Evolutionary conservation across 2,888 invertebrate species (phyloP).

Genomic region (Dione juno): DNA sequence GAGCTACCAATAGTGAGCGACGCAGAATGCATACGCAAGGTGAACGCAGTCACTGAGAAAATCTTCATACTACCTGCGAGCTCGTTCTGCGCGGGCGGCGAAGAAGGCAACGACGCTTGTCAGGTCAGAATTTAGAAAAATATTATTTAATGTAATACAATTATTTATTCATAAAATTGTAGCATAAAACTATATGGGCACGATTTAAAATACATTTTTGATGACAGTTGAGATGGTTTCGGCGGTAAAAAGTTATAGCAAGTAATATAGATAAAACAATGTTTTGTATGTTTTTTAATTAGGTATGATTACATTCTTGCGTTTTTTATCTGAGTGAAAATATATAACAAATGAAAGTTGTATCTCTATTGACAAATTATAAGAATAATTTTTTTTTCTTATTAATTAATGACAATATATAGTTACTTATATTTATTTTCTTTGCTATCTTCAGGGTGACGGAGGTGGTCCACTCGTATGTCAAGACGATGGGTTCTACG

Average conservation of each 20-base stretch:
- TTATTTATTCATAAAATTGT: too few relatives aligned
- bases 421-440: neutral
- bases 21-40: conserved; percentile 95
- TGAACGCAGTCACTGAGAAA: conserved; percentile 97
- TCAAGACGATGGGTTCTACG: conserved; percentile 95
- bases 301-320: too few relatives aligned
- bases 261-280: neutral
- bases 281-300: neutral
- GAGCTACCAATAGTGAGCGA: conserved; percentile 96
- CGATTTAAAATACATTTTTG: too few relatives aligned
- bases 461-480: conserved; percentile 97
- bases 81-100: conserved; percentile 97
- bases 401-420: neutral
- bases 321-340: too few relatives aligned
- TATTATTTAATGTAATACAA: too few relatives aligned
- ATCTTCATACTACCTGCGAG: conserved; percentile 96
- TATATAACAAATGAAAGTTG: too few relatives aligned
- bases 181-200: too few relatives aligned
- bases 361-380: too few relatives aligned
- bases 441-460: conserved; percentile 86
- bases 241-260: neutral
- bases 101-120: conserved; percentile 93
- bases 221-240: neutral
- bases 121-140: conserved; percentile 34
- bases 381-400: too few relatives aligned